Conservation (phyloP, 1,140 invertebrate species). For the Lordiphosa mommai region DNA sequence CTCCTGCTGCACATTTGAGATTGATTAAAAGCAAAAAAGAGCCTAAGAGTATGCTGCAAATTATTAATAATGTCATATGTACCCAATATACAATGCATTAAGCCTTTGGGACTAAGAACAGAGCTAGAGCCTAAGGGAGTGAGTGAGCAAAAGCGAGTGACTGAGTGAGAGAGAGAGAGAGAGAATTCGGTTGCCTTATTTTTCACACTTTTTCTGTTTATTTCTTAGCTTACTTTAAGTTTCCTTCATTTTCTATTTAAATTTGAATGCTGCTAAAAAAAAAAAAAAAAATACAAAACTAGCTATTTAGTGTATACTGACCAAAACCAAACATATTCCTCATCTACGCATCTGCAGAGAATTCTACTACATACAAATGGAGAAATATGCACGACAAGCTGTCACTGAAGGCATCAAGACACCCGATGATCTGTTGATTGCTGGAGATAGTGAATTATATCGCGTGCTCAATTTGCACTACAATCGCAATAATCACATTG, state of each 20-base stretch:
- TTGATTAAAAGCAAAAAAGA: slow-evolving; percentile 66
- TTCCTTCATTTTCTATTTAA: slow-evolving; percentile 36
- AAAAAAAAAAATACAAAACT: slow-evolving; percentile 24
- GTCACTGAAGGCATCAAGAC: slow-evolving; percentile 97
- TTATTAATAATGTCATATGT: slow-evolving; percentile 79
- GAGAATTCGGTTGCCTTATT: slow-evolving; percentile 44
- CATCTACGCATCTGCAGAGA: slow-evolving; percentile 89
- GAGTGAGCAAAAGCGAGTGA: background rate
- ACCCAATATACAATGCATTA: slow-evolving; percentile 77
- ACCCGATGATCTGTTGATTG: slow-evolving; percentile 95
- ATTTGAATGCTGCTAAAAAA: slow-evolving; percentile 67
- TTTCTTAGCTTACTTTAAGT: slow-evolving; percentile 16
- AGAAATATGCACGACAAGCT: slow-evolving; percentile 99
- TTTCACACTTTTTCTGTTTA: slow-evolving; percentile 16
- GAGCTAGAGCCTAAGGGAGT: slow-evolving; percentile 9
- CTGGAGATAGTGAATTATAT: slow-evolving; percentile 97
- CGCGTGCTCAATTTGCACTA: slow-evolving; percentile 99
- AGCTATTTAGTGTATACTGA: slow-evolving; percentile 58
- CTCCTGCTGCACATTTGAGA: slow-evolving; percentile 74
- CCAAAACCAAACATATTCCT: slow-evolving; percentile 72
- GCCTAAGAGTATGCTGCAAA: slow-evolving; percentile 70
- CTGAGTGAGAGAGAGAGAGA: slow-evolving; percentile 4
- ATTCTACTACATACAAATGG: slow-evolving; percentile 99
- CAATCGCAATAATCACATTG: slow-evolving; percentile 99
- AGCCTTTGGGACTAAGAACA: slow-evolving; percentile 20